phyloP scores from a whole-genome alignment of 2,888 invertebrate species.

The Candidula unifasciata region DNA sequence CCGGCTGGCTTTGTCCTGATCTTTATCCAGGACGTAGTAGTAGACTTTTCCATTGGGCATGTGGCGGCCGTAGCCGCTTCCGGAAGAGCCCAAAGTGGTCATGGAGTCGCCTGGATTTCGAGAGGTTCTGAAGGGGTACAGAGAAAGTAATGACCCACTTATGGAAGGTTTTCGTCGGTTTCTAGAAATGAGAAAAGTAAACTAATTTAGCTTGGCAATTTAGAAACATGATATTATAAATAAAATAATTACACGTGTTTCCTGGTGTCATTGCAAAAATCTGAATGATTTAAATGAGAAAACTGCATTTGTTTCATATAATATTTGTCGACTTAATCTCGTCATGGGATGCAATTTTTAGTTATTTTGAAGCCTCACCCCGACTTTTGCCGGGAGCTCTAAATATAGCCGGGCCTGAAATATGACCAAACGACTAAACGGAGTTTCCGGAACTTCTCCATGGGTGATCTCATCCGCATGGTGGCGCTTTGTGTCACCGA shows the following conservation, averaged over 20 bases:
- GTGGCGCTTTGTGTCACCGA: too few relatives aligned
- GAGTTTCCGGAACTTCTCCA: too few relatives aligned
- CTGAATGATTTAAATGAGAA: too few relatives aligned
- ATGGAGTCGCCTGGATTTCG: conserved; percentile 27
- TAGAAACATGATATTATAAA: too few relatives aligned
- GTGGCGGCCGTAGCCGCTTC: neutral
- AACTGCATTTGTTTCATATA: too few relatives aligned
- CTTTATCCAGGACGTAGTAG: neutral
- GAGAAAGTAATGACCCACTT: conserved; percentile 19
- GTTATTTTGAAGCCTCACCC: too few relatives aligned
- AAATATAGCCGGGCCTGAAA: too few relatives aligned
- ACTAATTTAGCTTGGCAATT: neutral
- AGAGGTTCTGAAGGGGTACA: conserved; percentile 29
- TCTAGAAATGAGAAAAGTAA: neutral
- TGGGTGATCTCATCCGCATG: too few relatives aligned
- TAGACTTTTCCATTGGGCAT: conserved; percentile 5
- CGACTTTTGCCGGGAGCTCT: too few relatives aligned
- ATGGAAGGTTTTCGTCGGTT: conserved; percentile 15
- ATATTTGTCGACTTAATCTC: too few relatives aligned
- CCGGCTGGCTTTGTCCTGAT: neutral
- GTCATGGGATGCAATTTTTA: too few relatives aligned
- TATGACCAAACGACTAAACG: too few relatives aligned
- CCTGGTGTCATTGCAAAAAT: neutral
- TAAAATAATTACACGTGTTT: neutral
- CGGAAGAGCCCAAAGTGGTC: neutral